A percentile compares a stretch with the other conserved stretches of the same genome.
These are phyloP conservation scores for Micropoecilia bifurca DNA, from an alignment of 2,797 vertebrate genomes.

Conservation along the genomic window DNA sequence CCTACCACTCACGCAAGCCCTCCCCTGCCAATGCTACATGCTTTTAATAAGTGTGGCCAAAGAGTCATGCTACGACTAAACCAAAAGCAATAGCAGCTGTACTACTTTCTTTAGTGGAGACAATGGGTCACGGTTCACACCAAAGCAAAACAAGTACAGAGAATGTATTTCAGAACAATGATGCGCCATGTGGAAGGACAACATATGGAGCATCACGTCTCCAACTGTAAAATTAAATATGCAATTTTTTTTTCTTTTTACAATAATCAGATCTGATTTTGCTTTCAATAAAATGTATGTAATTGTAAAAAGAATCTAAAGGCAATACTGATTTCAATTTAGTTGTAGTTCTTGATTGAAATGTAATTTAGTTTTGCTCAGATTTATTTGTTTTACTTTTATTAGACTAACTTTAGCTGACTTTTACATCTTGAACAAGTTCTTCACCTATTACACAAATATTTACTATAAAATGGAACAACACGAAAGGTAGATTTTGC, in stretches of 20 bases:
- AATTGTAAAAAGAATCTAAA: constrained; percentile 10
- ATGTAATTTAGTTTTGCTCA: background rate
- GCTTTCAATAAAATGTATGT: constrained; percentile 17
- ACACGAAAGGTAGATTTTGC: background rate
- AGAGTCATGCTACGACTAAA: constrained; percentile 63
- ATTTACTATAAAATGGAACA: background rate
- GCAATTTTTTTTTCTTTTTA: constrained; percentile 25
- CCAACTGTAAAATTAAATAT: constrained; percentile 42
- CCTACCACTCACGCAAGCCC: constrained; percentile 48
- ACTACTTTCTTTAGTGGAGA: constrained; percentile 48
- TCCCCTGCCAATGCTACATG: constrained; percentile 63
- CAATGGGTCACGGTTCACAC: constrained; percentile 58
- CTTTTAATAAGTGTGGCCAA: constrained; percentile 72
- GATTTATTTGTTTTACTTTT: background rate
- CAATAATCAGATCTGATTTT: constrained; percentile 39
- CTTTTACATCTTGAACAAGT: background rate
- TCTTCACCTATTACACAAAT: background rate
- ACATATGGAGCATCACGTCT: constrained; percentile 38
- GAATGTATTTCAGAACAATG: constrained; percentile 48
- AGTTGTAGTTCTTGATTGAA: background rate
- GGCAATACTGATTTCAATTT: background rate
- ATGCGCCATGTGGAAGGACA: constrained; percentile 44
- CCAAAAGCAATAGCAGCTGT: constrained; percentile 69
- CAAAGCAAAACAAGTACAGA: constrained; percentile 45
- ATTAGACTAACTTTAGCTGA: background rate